Conservation (phyloP, 2,113 vertebrate genomes). For the Anoplopoma fimbria region DNA sequence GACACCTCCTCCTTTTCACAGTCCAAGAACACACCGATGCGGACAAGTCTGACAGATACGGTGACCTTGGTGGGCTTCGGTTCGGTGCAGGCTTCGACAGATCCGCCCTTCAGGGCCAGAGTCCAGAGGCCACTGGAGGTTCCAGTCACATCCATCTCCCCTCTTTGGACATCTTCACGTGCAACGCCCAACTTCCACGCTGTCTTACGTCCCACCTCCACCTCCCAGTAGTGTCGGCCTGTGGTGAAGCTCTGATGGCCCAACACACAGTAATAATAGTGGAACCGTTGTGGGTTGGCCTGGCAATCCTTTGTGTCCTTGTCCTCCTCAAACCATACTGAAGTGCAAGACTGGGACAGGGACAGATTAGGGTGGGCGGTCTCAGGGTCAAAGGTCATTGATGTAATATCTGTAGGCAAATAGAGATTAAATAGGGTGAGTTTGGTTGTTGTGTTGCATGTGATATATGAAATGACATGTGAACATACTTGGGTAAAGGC, state of each 20-base stretch:
- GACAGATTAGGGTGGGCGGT: conserved; percentile 80
- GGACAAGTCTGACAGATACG: conserved; percentile 58
- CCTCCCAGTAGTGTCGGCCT: conserved; percentile 86
- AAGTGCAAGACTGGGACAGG: conserved; percentile 69
- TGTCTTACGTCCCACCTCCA: conserved; percentile 79
- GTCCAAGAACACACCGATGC: conserved; percentile 83
- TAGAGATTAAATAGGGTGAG: neutral
- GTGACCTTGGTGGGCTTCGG: conserved; percentile 74
- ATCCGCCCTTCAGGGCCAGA: conserved; percentile 73
- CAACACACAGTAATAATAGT: conserved; percentile 81
- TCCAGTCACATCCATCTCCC: conserved; percentile 75
- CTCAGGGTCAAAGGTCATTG: conserved; percentile 80
- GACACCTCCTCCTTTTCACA: conserved; percentile 82
- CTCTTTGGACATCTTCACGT: conserved; percentile 76
- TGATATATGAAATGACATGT: neutral
- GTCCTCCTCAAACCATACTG: conserved; percentile 75
- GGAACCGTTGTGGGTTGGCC: conserved; percentile 73
- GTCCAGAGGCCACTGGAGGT: conserved; percentile 81
- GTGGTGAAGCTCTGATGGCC: conserved; percentile 74
- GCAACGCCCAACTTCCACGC: conserved; percentile 84
- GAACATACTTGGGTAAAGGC: conserved; percentile 83
- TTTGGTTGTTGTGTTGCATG: neutral
- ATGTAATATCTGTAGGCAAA: conserved; percentile 74
- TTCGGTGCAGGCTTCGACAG: conserved; percentile 78
- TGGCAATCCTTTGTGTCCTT: conserved; percentile 50